Evolutionary conservation across 2,113 vertebrate species (phyloP), one percentile per base, ranked within the genome.

Genomic region (Semicossyphus pulcher): DNA sequence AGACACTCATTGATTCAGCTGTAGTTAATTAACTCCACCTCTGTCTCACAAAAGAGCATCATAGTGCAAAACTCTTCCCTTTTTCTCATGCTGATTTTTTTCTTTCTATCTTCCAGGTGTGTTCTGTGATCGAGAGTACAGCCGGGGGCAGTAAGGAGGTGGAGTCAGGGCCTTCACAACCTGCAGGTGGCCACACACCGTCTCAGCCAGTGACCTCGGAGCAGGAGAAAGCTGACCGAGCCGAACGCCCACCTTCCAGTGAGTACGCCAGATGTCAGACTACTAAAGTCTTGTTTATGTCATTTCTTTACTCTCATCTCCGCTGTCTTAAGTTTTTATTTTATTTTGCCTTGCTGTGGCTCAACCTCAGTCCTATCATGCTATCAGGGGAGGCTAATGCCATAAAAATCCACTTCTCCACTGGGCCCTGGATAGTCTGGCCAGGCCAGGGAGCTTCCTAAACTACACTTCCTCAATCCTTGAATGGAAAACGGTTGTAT

Each of bases 181-280:
- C 88, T 41, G 37, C 72, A 65, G 70, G 60, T 20, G 81, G 81
- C 56, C 71, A 45, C 64, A 60, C 83, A 36, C 64, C 85, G 32
- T 80, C 89, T 54, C 62, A 51, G 7, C 76, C 78, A 1, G 62
- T 23, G 49, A 89, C 83, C 73, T 78, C 26, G 57, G 91, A 91
- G 63, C 37, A 89, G 41, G 92, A 93, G 31, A 84, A 83, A 70
- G 48, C 47, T 5, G 85, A 90, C 25, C 62, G 32, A 49, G 78
- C 32, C 14, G 91, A 93, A 29, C 51, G 7, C 34, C 87, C 88
- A 54, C 82, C 61, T 72, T 85, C 92, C 84, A 89, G 94, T 95
- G 72, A 94, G 94, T 93, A 49, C 41, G 2, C 18, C 41, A 44
- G 18, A 20, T 44, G 41, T 7, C 12, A 12, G 39, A 41, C 39